Conservation (phyloP, 2,888 invertebrate genomes). For the Drosophila falleni region DNA sequence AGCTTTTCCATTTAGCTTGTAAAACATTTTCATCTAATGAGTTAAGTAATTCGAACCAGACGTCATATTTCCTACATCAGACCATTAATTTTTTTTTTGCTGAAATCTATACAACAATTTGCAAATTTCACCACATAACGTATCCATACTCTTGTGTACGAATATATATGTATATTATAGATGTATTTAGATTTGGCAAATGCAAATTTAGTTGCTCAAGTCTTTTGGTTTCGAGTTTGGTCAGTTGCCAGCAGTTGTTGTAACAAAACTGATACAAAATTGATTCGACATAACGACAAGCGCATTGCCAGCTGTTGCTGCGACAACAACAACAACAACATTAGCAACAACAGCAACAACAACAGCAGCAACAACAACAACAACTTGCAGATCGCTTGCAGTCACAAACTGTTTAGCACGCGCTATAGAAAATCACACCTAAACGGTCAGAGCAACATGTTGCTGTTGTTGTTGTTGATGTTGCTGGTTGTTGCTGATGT, state of each 20-base stretch:
- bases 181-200: conserved; percentile 36
- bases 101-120: conserved; percentile 42
- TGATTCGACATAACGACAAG: conserved; percentile 70
- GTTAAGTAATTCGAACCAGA: conserved; percentile 42
- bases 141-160: conserved; percentile 10
- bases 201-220: conserved; percentile 75
- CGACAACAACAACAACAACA: conserved; percentile 16
- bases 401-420: conserved; percentile 48
- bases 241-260: conserved; percentile 46
- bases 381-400: conserved; percentile 20
- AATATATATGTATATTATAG: conserved; percentile 10
- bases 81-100: conserved; percentile 37
- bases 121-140: conserved; percentile 57
- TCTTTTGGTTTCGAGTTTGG: conserved; percentile 61
- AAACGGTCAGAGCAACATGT: conserved; percentile 6
- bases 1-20: conserved; percentile 11
- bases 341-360: no score
- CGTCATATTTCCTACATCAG: conserved; percentile 43
- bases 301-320: conserved; percentile 22
- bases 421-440: conserved; percentile 8
- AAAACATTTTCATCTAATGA: conserved; percentile 44
- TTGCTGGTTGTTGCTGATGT: conserved; percentile 9
- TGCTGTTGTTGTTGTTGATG: conserved; percentile 5
- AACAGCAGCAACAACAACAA: conserved; percentile 10
- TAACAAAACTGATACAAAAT: conserved; percentile 66